These are phyloP conservation scores for Copsychus sechellarum DNA, from an alignment of 2,113 vertebrate genomes.

Conservation along the genomic window DNA sequence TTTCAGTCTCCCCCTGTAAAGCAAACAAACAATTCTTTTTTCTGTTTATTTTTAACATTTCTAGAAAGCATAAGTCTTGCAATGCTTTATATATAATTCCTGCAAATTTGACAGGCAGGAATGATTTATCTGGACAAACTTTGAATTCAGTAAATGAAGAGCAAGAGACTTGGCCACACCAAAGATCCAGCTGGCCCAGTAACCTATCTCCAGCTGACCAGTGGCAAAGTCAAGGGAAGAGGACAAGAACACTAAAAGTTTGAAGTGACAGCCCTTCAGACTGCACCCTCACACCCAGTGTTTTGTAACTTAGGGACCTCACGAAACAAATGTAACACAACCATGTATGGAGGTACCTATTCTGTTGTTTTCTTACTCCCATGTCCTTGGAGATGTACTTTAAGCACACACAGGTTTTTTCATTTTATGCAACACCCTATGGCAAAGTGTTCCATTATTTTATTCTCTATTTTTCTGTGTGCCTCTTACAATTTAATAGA, in stretches of 20 bases:
- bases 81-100: background rate
- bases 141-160: background rate
- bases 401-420: background rate
- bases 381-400: background rate
- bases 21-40: background rate
- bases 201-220: background rate
- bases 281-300: accelerated
- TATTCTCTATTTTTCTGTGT: background rate
- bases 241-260: background rate
- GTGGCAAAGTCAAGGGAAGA: background rate
- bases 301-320: background rate
- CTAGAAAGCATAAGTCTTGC: background rate
- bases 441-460: background rate
- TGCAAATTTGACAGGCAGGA: background rate
- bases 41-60: background rate
- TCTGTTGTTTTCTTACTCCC: background rate
- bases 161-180: background rate
- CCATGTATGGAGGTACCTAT: background rate
- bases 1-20: background rate
- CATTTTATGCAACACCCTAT: background rate
- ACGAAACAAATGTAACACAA: background rate
- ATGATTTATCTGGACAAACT: background rate
- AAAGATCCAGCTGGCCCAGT: background rate
- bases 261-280: background rate
- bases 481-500: background rate